phyloP scores from a whole-genome alignment of 2,888 invertebrate genomes.

The Sclerodermus sp. region DNA sequence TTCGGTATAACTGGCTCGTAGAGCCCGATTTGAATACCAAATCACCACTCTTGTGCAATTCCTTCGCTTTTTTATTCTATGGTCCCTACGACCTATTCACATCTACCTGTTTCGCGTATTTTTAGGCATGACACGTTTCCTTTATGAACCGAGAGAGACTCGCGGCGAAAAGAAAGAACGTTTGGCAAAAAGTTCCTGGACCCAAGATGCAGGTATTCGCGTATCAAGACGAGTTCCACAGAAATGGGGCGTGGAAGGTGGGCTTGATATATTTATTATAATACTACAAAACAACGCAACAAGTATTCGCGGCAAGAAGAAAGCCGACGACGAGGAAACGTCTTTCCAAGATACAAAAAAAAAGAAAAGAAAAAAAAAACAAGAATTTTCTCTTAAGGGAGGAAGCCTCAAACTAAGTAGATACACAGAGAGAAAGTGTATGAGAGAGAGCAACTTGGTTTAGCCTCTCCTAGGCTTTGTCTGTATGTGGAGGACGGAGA shows the following conservation, averaged over 20 bases:
- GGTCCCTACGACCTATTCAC: constrained; percentile 30
- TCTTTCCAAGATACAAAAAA: too few species aligned
- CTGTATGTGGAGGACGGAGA: constrained; percentile 50
- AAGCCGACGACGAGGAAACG: too few species aligned
- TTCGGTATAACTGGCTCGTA: constrained; percentile 8
- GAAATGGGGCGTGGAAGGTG: too few species aligned
- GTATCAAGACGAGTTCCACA: too few species aligned
- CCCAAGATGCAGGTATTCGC: background rate
- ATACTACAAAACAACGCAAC: too few species aligned
- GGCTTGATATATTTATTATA: too few species aligned
- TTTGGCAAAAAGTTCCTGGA: constrained; percentile 11
- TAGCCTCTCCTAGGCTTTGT: constrained; percentile 59
- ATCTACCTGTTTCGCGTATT: constrained; percentile 43
- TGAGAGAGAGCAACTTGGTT: constrained; percentile 42
- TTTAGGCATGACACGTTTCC: constrained; percentile 49
- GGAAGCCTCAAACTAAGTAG: background rate
- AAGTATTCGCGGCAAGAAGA: too few species aligned
- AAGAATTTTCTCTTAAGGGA: too few species aligned
- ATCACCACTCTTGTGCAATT: constrained; percentile 42
- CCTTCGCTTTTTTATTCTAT: constrained; percentile 23
- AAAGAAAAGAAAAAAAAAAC: too few species aligned
- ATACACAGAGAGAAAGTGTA: background rate
- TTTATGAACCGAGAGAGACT: constrained; percentile 21
- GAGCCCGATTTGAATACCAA: constrained; percentile 49
- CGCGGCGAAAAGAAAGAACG: constrained; percentile 14